These are phyloP conservation scores for Achatina immaculata DNA, from an alignment of 1,140 invertebrate genomes.

Conservation along the genomic window DNA sequence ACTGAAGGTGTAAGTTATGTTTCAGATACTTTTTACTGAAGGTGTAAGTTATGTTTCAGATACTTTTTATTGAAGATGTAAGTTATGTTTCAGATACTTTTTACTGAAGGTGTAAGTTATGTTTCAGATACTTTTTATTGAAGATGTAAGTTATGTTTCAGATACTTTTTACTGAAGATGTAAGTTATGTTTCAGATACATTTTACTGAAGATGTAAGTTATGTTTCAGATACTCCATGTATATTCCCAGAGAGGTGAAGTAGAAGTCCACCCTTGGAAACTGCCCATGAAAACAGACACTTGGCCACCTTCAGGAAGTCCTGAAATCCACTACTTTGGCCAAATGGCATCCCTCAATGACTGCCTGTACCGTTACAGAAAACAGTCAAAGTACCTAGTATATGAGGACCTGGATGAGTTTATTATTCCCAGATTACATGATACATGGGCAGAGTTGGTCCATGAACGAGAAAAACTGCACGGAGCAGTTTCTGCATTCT, in stretches of 20 bases:
- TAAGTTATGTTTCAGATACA: too few species aligned
- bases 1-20: too few species aligned
- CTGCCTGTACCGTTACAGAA: slow-evolving; percentile 3
- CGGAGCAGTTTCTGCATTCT: slow-evolving; percentile 4
- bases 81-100: too few species aligned
- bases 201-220: too few species aligned
- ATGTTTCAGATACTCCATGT: slow-evolving; percentile 77
- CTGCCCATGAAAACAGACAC: slow-evolving; percentile 78
- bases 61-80: too few species aligned
- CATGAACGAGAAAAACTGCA: background rate
- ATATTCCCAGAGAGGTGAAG: slow-evolving; percentile 76
- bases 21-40: too few species aligned
- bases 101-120: too few species aligned
- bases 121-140: too few species aligned
- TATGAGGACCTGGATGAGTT: slow-evolving; percentile 7
- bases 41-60: too few species aligned
- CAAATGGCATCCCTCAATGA: slow-evolving; percentile 11
- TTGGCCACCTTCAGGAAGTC: slow-evolving; percentile 39
- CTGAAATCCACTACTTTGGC: slow-evolving; percentile 1
- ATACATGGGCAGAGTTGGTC: slow-evolving; percentile 32
- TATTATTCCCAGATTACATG: background rate
- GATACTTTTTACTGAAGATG: too few species aligned
- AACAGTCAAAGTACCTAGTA: background rate
- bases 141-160: too few species aligned
- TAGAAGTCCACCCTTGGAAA: slow-evolving; percentile 87